Conservation (phyloP, 2,797 vertebrate genomes). For the Tolypeutes matacus region DNA sequence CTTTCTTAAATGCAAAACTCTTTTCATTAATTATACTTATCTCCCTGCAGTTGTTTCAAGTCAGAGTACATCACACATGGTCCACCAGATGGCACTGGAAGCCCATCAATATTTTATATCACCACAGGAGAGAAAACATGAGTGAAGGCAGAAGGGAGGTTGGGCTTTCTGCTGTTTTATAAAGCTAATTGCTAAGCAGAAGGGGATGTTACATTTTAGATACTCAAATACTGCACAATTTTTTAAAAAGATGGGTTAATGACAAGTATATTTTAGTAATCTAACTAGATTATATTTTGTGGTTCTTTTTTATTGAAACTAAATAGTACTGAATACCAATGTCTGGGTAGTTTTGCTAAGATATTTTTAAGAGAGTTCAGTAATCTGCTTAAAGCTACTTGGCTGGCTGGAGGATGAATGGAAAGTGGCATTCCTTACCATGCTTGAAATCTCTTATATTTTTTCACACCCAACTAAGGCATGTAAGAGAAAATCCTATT, state of each 20-base stretch:
- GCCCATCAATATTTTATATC: not conserved
- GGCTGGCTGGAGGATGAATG: not conserved
- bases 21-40: not conserved
- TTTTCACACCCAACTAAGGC: not conserved
- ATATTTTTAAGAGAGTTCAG: not conserved
- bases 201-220: not conserved
- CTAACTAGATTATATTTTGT: conserved; percentile 39
- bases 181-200: conserved; percentile 1
- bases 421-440: not conserved
- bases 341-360: not conserved
- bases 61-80: not conserved
- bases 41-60: not conserved
- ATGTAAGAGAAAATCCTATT: not conserved
- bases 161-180: not conserved
- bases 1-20: not conserved
- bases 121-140: not conserved
- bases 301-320: not conserved
- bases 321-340: not conserved
- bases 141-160: not conserved
- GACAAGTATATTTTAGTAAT: conserved; percentile 11
- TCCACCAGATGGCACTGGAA: conserved; percentile 67
- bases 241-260: not conserved
- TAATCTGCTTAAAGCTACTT: not conserved
- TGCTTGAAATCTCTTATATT: not conserved
- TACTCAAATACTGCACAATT: not conserved